Base-by-base conservation (phyloP, 2,797 vertebrate genomes). In the Pseudomugil gertrudae region DNA sequence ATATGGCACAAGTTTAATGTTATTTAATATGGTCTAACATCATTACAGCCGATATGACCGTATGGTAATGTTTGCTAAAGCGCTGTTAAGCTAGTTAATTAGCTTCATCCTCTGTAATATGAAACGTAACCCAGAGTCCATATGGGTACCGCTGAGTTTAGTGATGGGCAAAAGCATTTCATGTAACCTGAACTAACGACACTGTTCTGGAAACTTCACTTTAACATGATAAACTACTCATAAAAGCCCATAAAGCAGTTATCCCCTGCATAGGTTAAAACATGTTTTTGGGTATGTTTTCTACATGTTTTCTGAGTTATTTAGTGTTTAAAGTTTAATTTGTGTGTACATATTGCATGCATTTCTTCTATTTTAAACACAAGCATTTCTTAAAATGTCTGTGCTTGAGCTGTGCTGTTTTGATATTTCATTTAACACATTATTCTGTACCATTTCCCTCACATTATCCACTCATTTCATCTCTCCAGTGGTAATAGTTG, bases 401-500 rank as follows among this genome's bases (percentile, higher is more conserved):
- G 14, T 50, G 29, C 52, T 72, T 48, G 36, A 38, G 56, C 45
- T 56, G 1, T 15, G 23, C 47, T 50, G 21, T 38, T 36, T 14
- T 38, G 40, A 43, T n/a, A 62, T n/a, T 63, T 32, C 17, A 56
- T 61, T 23, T 45, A 23, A 63, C 4, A 30, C 30, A 21, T 66
- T 57, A 9, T 33, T 65, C 67, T 59, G 13, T 54, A 51, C 9
- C 47, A 63, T 30, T 79, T 72, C 66, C 81, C 59, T 75, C 47
- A 60, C 54, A 48, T 77, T 47, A 50, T 84, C 61, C 51, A 43
- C 80, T 69, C 47, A 21, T 91, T 58, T 83, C 53, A 74, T 85
- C 73, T 84, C 84, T 86, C 64, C 84, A 92, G 91, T 81, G 66
- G 59, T 87, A 71, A 73, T 84, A 66, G 40, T 48, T 90, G 89